Conservation (phyloP, 2,113 vertebrate genomes). For the Leucoraja erinaceus region DNA sequence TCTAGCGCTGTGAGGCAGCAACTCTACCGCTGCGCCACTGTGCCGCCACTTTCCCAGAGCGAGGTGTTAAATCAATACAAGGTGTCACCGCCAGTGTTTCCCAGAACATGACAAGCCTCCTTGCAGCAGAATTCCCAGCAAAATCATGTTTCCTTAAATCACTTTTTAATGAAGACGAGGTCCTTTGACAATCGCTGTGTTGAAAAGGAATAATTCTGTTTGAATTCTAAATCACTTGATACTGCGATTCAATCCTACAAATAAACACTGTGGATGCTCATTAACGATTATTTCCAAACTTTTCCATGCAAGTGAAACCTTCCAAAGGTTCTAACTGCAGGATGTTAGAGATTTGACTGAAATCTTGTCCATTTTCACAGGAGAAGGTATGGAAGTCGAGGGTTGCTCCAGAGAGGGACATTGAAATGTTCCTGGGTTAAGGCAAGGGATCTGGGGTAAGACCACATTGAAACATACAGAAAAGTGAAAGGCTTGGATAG, state of each 20-base stretch:
- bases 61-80: neutral
- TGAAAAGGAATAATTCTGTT: conserved; percentile 19
- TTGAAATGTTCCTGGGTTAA: neutral
- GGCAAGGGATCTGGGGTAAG: neutral
- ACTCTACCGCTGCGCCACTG: too few relatives aligned
- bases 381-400: neutral
- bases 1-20: too few relatives aligned
- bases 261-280: neutral
- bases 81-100: neutral
- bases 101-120: neutral
- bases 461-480: too few relatives aligned
- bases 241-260: neutral
- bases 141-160: neutral
- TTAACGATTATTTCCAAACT: neutral
- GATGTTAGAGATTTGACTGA: neutral
- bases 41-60: neutral
- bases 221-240: conserved; percentile 19
- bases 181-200: neutral
- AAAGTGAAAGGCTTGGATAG: too few relatives aligned
- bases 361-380: neutral
- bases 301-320: neutral
- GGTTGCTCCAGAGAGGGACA: neutral
- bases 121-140: neutral
- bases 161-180: neutral
- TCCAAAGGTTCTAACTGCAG: neutral